Conservation (phyloP, 2,888 invertebrate genomes). For the Toxonevra muliebris region DNA sequence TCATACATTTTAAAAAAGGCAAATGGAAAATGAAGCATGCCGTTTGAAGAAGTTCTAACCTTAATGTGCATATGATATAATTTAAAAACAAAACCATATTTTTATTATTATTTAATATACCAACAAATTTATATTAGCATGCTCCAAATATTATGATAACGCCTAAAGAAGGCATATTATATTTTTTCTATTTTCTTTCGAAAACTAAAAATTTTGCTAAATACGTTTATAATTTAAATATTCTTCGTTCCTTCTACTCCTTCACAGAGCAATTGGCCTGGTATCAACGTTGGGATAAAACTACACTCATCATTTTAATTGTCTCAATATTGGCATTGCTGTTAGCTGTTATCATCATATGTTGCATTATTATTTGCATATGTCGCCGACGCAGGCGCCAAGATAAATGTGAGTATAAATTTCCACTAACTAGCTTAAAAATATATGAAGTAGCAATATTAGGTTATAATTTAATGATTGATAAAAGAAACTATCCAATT, state of each 20-base stretch:
- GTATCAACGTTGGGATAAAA: slow-evolving; percentile 81
- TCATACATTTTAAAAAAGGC: too few relatives aligned
- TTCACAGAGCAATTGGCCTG: slow-evolving; percentile 78
- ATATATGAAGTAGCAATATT: slow-evolving; percentile 13
- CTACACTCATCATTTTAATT: slow-evolving; percentile 79
- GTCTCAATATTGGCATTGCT: slow-evolving; percentile 75
- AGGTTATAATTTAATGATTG: background rate
- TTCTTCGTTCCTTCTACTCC: background rate
- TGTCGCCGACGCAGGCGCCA: slow-evolving; percentile 79
- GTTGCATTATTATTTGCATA: slow-evolving; percentile 85
- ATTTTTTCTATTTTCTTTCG: background rate
- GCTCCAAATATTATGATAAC: background rate
- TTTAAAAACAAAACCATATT: too few relatives aligned
- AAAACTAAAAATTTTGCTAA: too few relatives aligned
- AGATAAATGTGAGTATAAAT: slow-evolving; percentile 65
- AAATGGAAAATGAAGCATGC: too few relatives aligned
- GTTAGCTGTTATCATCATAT: slow-evolving; percentile 78
- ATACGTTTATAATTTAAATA: background rate
- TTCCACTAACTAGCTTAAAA: slow-evolving; percentile 16
- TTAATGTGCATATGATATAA: too few relatives aligned
- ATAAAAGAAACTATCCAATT: too few relatives aligned
- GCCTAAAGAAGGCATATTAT: background rate
- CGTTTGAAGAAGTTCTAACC: too few relatives aligned
- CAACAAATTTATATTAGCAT: too few relatives aligned
- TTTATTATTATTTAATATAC: too few relatives aligned